Evolutionary conservation across 2,888 invertebrate species (phyloP).

Genomic region (Drosophila affinis): DNA sequence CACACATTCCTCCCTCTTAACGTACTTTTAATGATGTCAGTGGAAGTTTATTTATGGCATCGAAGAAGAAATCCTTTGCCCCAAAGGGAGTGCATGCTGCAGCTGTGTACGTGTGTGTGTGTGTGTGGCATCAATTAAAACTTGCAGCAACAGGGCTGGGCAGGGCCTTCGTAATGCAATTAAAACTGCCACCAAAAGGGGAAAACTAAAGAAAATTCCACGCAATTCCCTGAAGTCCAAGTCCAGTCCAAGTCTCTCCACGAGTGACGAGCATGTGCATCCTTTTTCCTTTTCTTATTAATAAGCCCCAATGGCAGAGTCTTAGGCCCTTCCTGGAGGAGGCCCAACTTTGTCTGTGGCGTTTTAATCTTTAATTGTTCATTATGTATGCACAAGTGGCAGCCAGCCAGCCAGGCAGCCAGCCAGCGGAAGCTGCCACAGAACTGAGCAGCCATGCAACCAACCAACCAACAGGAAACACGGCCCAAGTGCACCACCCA

Average conservation of each 20-base stretch:
- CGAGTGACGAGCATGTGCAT: constrained; percentile 15
- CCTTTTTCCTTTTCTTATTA: constrained; percentile 26
- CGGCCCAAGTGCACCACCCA: constrained; percentile 11
- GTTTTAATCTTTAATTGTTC: constrained; percentile 65
- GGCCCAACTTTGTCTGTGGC: constrained; percentile 42
- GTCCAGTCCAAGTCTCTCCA: too few species aligned
- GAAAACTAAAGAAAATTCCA: constrained; percentile 40
- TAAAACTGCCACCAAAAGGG: constrained; percentile 59
- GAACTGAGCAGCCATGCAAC: constrained; percentile 29
- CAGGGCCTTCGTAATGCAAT: constrained; percentile 64
- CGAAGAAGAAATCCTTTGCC: not conserved
- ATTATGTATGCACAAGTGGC: constrained; percentile 55
- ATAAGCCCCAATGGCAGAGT: constrained; percentile 14
- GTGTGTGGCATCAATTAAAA: constrained; percentile 67
- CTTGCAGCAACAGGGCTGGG: constrained; percentile 40
- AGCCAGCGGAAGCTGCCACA: constrained; percentile 28
- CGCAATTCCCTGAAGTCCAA: constrained; percentile 26
- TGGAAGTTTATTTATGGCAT: constrained; percentile 48
- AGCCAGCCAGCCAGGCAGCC: constrained; percentile 11
- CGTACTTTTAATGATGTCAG: constrained; percentile 58
- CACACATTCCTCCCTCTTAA: constrained; percentile 24
- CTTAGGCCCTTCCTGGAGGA: constrained; percentile 5
- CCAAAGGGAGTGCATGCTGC: constrained; percentile 49
- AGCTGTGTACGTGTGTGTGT: constrained; percentile 50
- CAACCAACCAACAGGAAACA: constrained; percentile 41